These are phyloP conservation scores for Opisthograptis luteolata DNA, from an alignment of 2,888 invertebrate genomes.

Conservation along the genomic window DNA sequence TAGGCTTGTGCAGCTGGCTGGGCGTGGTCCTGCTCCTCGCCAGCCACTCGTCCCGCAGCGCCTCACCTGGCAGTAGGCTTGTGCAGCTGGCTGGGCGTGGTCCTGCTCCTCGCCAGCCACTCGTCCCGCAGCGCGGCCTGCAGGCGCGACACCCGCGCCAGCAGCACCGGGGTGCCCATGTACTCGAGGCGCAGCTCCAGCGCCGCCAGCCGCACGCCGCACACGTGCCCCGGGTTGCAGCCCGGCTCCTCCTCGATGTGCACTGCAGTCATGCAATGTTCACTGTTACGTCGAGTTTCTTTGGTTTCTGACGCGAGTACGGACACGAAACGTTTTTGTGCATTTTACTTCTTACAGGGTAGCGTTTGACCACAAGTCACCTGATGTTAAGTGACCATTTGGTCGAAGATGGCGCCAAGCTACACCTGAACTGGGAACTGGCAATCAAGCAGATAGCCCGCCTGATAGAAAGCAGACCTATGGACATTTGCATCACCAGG, in stretches of 20 bases:
- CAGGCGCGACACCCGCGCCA: conserved; percentile 94
- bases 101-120: conserved; percentile 82
- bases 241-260: conserved; percentile 96
- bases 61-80: conserved; percentile 42
- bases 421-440: too few relatives aligned
- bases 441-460: too few relatives aligned
- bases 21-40: conserved; percentile 35
- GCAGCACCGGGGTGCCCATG: conserved; percentile 98
- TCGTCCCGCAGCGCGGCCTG: conserved; percentile 93
- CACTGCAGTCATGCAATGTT: too few relatives aligned
- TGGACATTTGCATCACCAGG: too few relatives aligned
- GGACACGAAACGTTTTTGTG: too few relatives aligned
- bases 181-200: conserved; percentile 97
- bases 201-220: conserved; percentile 92
- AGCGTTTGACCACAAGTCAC: too few relatives aligned
- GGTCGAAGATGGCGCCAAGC: too few relatives aligned
- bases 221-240: conserved; percentile 94
- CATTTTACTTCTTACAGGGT: too few relatives aligned
- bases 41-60: conserved; percentile 93
- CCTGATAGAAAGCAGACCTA: too few relatives aligned
- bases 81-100: conserved; percentile 35
- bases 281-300: too few relatives aligned
- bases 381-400: too few relatives aligned
- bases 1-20: conserved; percentile 40
- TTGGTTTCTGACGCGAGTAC: too few relatives aligned